These are phyloP conservation scores for Monochamus alternatus DNA, from an alignment of 2,888 invertebrate genomes.

Conservation along the genomic window DNA sequence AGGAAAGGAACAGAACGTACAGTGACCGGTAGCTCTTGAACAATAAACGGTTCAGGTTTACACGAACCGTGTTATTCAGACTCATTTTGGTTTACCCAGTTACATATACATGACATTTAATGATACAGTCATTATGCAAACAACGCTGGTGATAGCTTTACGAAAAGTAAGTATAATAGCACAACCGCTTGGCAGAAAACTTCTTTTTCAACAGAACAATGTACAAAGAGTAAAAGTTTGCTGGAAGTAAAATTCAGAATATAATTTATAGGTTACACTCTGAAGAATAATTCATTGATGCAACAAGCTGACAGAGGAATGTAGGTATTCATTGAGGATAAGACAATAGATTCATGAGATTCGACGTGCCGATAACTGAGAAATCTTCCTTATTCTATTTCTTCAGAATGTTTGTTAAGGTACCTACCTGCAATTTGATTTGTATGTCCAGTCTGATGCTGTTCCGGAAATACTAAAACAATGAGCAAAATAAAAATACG, in stretches of 20 bases:
- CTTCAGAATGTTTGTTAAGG: constrained; percentile 51
- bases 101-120: constrained; percentile 43
- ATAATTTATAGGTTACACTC: constrained; percentile 36
- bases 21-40: constrained; percentile 44
- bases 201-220: constrained; percentile 35
- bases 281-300: constrained; percentile 55
- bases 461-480: constrained; percentile 55
- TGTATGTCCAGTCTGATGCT: constrained; percentile 54
- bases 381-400: constrained; percentile 59
- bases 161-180: constrained; percentile 4
- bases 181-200: constrained; percentile 21
- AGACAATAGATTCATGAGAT: constrained; percentile 62
- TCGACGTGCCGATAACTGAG: constrained; percentile 59
- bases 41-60: constrained; percentile 40
- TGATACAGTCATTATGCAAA: constrained; percentile 32
- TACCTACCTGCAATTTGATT: constrained; percentile 51
- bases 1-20: constrained; percentile 29
- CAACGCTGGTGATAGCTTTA: constrained; percentile 17
- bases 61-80: constrained; percentile 52
- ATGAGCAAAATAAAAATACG: constrained; percentile 37
- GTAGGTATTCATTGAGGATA: constrained; percentile 58
- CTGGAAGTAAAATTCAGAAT: constrained; percentile 28
- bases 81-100: constrained; percentile 55
- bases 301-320: constrained; percentile 59
- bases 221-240: constrained; percentile 29